Percentiles rank a stretch among this genome's conserved stretches.
These are phyloP conservation scores for Crocallis elinguaria DNA, from an alignment of 2,888 invertebrate genomes.

Conservation along the genomic window DNA sequence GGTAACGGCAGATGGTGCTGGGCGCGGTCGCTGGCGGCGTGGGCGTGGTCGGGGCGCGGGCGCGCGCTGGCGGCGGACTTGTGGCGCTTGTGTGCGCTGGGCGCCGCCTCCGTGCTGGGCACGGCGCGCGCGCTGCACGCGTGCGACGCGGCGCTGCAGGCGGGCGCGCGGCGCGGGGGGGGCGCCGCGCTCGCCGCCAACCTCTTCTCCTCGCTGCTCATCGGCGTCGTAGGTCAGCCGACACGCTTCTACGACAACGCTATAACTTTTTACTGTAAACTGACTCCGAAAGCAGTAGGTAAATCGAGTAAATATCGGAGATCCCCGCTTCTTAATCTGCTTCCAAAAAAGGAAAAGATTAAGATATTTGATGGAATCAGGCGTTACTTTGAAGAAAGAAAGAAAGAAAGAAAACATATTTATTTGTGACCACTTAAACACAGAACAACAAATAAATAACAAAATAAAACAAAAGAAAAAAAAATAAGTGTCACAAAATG, in stretches of 20 bases:
- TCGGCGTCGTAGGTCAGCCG: slow-evolving; percentile 69
- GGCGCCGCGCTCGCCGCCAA: slow-evolving; percentile 73
- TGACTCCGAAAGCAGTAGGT: too few relatives aligned
- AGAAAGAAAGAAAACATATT: too few relatives aligned
- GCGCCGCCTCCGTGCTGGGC: slow-evolving; percentile 71
- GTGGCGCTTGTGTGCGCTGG: slow-evolving; percentile 73
- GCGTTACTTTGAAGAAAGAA: too few relatives aligned
- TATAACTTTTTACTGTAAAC: neutral
- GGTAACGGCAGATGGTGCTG: slow-evolving; percentile 68
- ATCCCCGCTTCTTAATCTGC: too few relatives aligned
- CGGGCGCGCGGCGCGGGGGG: slow-evolving; percentile 70
- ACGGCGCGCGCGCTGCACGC: slow-evolving; percentile 79
- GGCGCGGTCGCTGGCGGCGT: slow-evolving; percentile 68
- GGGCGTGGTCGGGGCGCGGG: slow-evolving; percentile 71
- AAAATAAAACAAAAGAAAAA: too few relatives aligned
- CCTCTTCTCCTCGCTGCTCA: slow-evolving; percentile 75
- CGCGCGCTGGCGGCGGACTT: slow-evolving; percentile 72
- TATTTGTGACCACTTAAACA: too few relatives aligned
- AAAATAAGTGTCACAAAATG: too few relatives aligned
- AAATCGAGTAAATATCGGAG: too few relatives aligned
- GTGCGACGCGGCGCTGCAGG: slow-evolving; percentile 76
- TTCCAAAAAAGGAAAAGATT: too few relatives aligned
- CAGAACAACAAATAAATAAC: too few relatives aligned
- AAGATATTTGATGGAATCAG: too few relatives aligned
- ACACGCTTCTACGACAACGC: neutral